Percentiles rank a stretch among this genome's conserved stretches.
These are phyloP conservation scores for Ferdinandea cuprea DNA, from an alignment of 2,888 invertebrate species.

Conservation along the genomic window DNA sequence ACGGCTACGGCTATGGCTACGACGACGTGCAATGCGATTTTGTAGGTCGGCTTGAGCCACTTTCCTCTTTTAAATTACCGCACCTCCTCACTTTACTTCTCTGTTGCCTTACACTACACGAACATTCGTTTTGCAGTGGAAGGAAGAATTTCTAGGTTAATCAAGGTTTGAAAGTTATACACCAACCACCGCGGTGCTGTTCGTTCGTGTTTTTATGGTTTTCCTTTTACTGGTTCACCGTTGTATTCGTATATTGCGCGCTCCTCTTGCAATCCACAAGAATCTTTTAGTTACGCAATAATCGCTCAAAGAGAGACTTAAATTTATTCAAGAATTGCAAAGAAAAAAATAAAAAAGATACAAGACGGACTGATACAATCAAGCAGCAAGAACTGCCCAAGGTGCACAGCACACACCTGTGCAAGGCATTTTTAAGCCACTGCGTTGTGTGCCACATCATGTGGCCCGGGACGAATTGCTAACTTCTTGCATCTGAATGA, in stretches of 20 bases:
- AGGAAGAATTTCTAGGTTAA: conserved; percentile 71
- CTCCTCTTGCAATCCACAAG: conserved; percentile 49
- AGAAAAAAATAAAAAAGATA: conserved; percentile 11
- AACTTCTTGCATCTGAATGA: conserved; percentile 40
- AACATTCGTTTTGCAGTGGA: conserved; percentile 56
- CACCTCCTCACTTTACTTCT: neutral
- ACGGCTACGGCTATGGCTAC: too few species aligned
- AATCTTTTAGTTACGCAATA: conserved; percentile 67
- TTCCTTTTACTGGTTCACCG: conserved; percentile 52
- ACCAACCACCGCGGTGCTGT: conserved; percentile 7
- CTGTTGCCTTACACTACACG: conserved; percentile 22
- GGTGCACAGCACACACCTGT: conserved; percentile 65
- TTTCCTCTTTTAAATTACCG: conserved; percentile 22
- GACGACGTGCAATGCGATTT: conserved; percentile 61
- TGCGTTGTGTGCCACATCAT: conserved; percentile 48
- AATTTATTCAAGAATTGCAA: conserved; percentile 58
- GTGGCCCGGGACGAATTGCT: conserved; percentile 62
- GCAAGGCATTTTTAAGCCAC: conserved; percentile 47
- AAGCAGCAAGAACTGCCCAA: conserved; percentile 24
- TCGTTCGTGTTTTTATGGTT: conserved; percentile 28
- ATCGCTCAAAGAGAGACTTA: conserved; percentile 17
- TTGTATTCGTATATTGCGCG: conserved; percentile 16
- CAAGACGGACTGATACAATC: conserved; percentile 26
- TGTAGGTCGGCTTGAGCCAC: conserved; percentile 65
- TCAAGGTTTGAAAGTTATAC: conserved; percentile 72